These are phyloP conservation scores for Amaurobius ferox DNA, from an alignment of 2,888 invertebrate species.

Conservation along the genomic window DNA sequence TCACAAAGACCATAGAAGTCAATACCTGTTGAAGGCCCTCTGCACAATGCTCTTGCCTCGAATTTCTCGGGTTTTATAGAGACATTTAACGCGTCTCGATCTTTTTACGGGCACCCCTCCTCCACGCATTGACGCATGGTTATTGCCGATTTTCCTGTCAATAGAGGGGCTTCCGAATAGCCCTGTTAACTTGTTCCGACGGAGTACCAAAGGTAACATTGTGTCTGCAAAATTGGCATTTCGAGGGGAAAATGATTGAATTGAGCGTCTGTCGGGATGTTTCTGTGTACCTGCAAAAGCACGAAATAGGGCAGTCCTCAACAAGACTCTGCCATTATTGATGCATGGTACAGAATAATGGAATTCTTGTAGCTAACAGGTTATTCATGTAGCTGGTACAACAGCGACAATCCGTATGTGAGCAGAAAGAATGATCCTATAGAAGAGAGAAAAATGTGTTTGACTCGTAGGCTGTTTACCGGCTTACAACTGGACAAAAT, in stretches of 20 bases:
- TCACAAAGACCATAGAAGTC: conserved; percentile 71
- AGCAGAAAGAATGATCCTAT: too few relatives aligned
- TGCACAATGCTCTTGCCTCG: conserved; percentile 1
- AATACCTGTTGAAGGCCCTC: conserved; percentile 63
- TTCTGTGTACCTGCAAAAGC: not conserved
- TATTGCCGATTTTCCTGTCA: not conserved
- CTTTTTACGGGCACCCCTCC: not conserved
- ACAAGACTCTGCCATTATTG: not conserved
- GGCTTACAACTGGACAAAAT: not conserved
- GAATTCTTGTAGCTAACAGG: not conserved
- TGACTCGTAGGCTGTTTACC: not conserved
- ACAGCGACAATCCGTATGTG: not conserved
- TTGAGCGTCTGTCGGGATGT: not conserved
- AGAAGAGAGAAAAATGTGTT: not conserved
- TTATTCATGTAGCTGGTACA: not conserved
- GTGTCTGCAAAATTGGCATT: not conserved
- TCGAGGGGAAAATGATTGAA: not conserved
- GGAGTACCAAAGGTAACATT: too few relatives aligned
- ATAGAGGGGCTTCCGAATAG: not conserved
- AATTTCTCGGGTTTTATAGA: conserved; percentile 5
- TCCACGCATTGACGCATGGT: not conserved
- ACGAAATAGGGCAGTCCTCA: not conserved
- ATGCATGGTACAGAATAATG: not conserved
- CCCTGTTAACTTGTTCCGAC: not conserved
- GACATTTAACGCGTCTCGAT: not conserved